Base-by-base conservation (phyloP, 2,113 vertebrate species). In the Egretta garzetta region DNA sequence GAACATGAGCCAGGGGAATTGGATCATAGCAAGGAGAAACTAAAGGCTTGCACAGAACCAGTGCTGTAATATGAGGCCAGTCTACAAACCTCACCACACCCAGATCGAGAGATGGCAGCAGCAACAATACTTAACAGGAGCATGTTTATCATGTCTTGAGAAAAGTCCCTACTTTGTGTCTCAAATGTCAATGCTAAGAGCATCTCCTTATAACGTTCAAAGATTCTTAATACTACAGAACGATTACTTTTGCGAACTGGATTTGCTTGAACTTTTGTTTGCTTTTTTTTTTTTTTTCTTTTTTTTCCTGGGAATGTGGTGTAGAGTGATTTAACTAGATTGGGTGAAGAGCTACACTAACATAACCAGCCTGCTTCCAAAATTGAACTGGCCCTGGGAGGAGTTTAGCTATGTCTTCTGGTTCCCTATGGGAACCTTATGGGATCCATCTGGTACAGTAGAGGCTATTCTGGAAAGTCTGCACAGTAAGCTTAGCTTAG, bases 301-400 rank as follows among this genome's bases (percentile, higher is more conserved):
- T 49, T 24, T 11, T n/a, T 9, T 0, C 1, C 14, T 27, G 8
- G 22, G 13, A 35, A n/a, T 27, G 9, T 50, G 4, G 7, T n/a
- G 11, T 35, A 37, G 33, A 47, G 6, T n/a, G 12, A 27, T 53
- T 52, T 68, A 73, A 73, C 39, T 43, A 39, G 15, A 35, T 10
- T 66, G 21, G 6, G 5, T 41, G 50, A 84, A 77, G 17, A 70
- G 17, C 18, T 81, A 13, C 27, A 22, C 8, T 70, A 43, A 43
- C 24, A 45, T 21, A 56, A 74, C 10, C 27, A 16, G 49, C 39
- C 30, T 75, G 8, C 19, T 79, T 75, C 41, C 32, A 67, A 58
- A 90, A 71, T 6, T 32, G 15, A 82, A 5, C 43, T 49, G 43
- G 20, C 21, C 28, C 10, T 82, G 20, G n/a, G 32, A 63, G 52